A percentile compares a stretch with the other conserved stretches of the same genome.
phyloP scores from a whole-genome alignment of 2,797 vertebrate species.

The Propithecus perrieri region DNA sequence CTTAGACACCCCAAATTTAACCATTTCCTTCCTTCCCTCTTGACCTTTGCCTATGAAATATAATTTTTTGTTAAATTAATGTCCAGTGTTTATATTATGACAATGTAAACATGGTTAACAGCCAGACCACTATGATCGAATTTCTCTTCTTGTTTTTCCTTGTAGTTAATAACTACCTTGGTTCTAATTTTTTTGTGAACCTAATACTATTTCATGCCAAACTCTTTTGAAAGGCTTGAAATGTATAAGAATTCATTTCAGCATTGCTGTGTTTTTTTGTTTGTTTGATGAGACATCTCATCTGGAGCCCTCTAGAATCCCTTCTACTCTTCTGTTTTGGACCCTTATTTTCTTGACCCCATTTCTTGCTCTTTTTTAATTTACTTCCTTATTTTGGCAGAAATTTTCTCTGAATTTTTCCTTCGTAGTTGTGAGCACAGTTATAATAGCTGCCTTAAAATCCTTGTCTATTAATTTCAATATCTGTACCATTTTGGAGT shows the following conservation, averaged over 20 bases:
- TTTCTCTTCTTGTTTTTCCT: not conserved
- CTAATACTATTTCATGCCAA: not conserved
- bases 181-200: not conserved
- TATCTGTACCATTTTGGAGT: not conserved
- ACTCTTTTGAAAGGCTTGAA: not conserved
- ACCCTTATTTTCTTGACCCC: not conserved
- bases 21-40: not conserved
- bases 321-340: not conserved
- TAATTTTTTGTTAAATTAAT: not conserved
- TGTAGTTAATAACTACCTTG: not conserved
- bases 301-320: not conserved
- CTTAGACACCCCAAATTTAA: not conserved
- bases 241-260: not conserved
- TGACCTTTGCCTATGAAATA: not conserved
- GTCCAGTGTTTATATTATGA: not conserved
- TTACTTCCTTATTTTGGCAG: not conserved
- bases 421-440: not conserved
- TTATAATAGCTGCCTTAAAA: not conserved
- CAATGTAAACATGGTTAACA: not conserved
- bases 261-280: not conserved
- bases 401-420: not conserved
- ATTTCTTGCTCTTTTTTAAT: not conserved
- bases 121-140: not conserved
- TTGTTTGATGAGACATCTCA: not conserved
- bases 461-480: not conserved